Evolutionary conservation across 2,113 vertebrate genomes (phyloP).

Genomic region (Electrona antarctica): DNA sequence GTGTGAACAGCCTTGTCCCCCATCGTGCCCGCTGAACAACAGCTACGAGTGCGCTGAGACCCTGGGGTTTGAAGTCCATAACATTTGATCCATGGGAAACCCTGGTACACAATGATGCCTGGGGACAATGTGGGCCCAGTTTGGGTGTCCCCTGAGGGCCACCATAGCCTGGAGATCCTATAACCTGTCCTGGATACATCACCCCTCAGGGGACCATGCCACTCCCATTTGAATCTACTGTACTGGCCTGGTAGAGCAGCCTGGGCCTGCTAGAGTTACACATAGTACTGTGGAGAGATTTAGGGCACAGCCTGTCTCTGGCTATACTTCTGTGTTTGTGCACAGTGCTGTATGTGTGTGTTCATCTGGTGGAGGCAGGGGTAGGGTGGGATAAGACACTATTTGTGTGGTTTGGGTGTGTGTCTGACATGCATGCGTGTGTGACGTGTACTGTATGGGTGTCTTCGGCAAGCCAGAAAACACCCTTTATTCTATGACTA

Average conservation of each 20-base stretch:
- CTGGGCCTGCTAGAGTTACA: slow-evolving; percentile 42
- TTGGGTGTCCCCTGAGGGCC: slow-evolving; percentile 66
- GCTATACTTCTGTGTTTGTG: slow-evolving; percentile 2
- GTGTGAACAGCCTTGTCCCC: slow-evolving; percentile 60
- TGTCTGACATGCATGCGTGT: background rate
- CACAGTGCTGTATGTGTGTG: background rate
- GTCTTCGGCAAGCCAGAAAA: background rate
- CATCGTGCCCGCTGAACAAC: slow-evolving; percentile 62
- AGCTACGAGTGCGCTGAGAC: slow-evolving; percentile 66
- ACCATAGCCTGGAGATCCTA: slow-evolving; percentile 65
- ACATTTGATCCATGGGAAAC: slow-evolving; percentile 78
- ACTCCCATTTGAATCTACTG: slow-evolving; percentile 59
- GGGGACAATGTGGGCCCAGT: slow-evolving; percentile 70
- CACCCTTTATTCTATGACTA: slow-evolving; percentile 1
- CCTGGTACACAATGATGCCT: slow-evolving; percentile 68
- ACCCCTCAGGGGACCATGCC: slow-evolving; percentile 53
- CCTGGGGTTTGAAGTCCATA: slow-evolving; percentile 66
- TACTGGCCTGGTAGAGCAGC: slow-evolving; percentile 35
- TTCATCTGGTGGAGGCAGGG: no score
- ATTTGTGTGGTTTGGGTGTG: background rate
- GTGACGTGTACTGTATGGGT: slow-evolving; percentile 1
- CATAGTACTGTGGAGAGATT: slow-evolving; percentile 22
- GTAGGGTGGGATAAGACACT: no score
- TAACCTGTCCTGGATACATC: slow-evolving; percentile 76
- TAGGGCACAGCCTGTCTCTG: slow-evolving; percentile 18